Evolutionary conservation across 2,113 vertebrate genomes (phyloP).

Genomic region (Balaeniceps rex): DNA sequence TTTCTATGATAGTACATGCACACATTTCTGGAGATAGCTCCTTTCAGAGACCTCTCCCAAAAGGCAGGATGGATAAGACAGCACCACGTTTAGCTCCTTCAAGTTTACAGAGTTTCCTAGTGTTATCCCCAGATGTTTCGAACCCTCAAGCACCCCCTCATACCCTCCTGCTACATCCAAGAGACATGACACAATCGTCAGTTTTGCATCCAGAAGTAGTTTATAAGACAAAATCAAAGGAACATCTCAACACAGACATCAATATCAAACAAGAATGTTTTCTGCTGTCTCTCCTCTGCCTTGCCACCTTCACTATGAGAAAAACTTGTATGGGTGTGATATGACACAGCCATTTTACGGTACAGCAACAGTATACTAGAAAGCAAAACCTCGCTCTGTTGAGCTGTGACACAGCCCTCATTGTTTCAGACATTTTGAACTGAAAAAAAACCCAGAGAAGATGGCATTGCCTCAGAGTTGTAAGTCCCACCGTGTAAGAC

Average conservation of each 20-base stretch:
- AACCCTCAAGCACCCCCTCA: not conserved
- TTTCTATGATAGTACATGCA: not conserved
- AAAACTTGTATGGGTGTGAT: not conserved
- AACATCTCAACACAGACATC: not conserved
- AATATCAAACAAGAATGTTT: not conserved
- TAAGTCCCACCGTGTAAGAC: accelerated
- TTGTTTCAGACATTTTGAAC: not conserved
- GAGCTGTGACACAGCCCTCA: not conserved
- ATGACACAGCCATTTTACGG: not conserved
- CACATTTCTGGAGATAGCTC: not conserved
- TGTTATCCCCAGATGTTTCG: not conserved
- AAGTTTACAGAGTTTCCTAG: not conserved
- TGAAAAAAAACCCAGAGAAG: not conserved
- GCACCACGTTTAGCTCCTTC: not conserved
- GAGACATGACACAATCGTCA: not conserved
- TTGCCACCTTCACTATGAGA: not conserved
- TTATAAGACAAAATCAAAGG: not conserved
- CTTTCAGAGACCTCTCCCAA: not conserved
- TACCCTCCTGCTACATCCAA: not conserved
- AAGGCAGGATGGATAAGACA: not conserved
- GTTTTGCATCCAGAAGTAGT: not conserved
- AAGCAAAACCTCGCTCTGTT: not conserved
- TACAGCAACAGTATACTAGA: not conserved
- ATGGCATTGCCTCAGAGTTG: not conserved
- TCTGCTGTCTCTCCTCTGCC: not conserved